These are phyloP conservation scores for Megathymus violae DNA, from an alignment of 1,140 invertebrate species.

Conservation along the genomic window DNA sequence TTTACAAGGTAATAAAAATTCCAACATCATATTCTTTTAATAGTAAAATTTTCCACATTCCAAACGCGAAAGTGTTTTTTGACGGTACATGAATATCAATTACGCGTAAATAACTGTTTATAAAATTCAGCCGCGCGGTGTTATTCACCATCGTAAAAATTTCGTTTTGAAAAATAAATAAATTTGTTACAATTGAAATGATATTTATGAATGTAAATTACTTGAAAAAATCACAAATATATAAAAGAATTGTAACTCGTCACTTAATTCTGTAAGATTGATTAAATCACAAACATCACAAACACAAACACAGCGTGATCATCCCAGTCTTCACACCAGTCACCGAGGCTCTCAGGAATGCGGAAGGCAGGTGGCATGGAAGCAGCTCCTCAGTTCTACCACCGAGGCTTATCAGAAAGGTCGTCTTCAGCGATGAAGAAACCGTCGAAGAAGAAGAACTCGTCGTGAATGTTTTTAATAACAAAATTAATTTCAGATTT, in stretches of 20 bases:
- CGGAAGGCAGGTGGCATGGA: no score
- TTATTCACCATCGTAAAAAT: conserved; percentile 21
- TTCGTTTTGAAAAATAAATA: conserved; percentile 14
- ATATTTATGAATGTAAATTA: not conserved
- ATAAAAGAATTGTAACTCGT: not conserved
- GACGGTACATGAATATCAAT: conserved; percentile 23
- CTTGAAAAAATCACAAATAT: not conserved
- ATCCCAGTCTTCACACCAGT: no score
- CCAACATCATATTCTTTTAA: conserved; percentile 6
- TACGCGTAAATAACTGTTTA: conserved; percentile 20
- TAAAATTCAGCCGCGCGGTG: not conserved
- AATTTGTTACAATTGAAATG: not conserved
- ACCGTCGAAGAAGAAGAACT: no score
- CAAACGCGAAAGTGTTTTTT: conserved; percentile 15
- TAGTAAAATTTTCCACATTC: conserved; percentile 20
- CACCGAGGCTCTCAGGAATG: no score
- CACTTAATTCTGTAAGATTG: no score
- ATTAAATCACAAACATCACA: no score
- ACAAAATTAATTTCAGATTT: no score
- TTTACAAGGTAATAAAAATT: conserved; percentile 23
- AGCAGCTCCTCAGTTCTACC: no score
- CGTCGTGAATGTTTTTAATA: no score
- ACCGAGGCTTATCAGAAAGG: no score
- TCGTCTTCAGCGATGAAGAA: no score
- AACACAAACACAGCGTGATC: no score